These are phyloP conservation scores for Pediacus dermestoides DNA, from an alignment of 2,888 invertebrate species.

Conservation along the genomic window DNA sequence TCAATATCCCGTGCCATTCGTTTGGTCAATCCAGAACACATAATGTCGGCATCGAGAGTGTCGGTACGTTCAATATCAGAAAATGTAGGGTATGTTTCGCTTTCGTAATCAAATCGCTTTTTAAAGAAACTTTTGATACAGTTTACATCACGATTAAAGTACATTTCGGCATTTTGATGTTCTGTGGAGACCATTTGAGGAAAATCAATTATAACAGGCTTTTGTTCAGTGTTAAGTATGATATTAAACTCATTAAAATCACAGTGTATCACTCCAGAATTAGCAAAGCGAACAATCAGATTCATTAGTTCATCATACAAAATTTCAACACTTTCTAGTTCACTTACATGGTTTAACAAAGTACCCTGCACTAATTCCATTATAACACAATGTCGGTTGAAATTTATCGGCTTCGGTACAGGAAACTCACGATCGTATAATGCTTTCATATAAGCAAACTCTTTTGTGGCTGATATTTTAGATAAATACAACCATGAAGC, in stretches of 20 bases:
- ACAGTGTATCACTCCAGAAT: conserved; percentile 95
- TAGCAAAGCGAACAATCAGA: conserved; percentile 83
- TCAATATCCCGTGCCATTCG: conserved; percentile 74
- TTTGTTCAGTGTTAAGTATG: conserved; percentile 76
- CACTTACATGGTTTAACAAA: conserved; percentile 66
- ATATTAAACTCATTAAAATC: conserved; percentile 99
- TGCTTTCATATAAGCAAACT: conserved; percentile 97
- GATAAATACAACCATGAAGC: conserved; percentile 96
- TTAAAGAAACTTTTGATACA: conserved; percentile 90
- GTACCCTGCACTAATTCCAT: conserved; percentile 89
- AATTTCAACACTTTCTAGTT: conserved; percentile 65
- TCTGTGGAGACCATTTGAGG: conserved; percentile 98
- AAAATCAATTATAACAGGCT: conserved; percentile 91
- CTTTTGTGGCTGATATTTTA: conserved; percentile 93
- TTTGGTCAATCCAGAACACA: conserved; percentile 85
- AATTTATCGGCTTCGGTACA: conserved; percentile 91
- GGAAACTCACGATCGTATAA: conserved; percentile 87
- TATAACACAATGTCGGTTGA: conserved; percentile 91
- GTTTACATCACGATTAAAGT: conserved; percentile 92
- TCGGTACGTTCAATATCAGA: conserved; percentile 73
- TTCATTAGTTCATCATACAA: conserved; percentile 94
- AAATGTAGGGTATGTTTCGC: conserved; percentile 75
- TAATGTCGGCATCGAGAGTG: conserved; percentile 81
- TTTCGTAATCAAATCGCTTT: conserved; percentile 84
- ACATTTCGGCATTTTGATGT: conserved; percentile 88